phyloP scores from a whole-genome alignment of 2,797 vertebrate species.

The Remorina albescens region DNA sequence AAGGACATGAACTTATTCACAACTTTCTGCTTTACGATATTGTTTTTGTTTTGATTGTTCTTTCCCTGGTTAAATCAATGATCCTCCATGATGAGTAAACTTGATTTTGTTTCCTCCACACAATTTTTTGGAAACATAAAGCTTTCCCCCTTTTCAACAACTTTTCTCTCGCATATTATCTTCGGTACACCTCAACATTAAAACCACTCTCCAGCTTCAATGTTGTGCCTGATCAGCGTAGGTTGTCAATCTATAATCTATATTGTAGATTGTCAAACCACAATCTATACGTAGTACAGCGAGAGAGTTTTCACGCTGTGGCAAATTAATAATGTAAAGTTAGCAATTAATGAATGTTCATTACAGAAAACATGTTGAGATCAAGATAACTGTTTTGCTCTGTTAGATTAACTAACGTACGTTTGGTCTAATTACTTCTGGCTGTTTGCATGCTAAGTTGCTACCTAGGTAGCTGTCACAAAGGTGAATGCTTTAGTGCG shows the following conservation, averaged over 20 bases:
- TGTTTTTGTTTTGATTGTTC: not conserved
- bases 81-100: not conserved
- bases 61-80: not conserved
- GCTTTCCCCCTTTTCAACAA: not conserved
- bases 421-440: not conserved
- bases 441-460: not conserved
- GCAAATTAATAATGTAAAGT: not conserved
- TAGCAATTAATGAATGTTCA: not conserved
- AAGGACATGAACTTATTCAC: conserved; percentile 24
- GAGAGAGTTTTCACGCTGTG: not conserved
- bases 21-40: not conserved
- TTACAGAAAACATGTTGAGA: not conserved
- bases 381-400: not conserved
- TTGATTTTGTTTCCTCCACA: not conserved
- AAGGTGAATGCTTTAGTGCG: not conserved
- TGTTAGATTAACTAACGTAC: not conserved
- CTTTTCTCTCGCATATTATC: not conserved
- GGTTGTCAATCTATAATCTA: too few relatives aligned
- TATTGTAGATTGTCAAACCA: too few relatives aligned
- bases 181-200: not conserved
- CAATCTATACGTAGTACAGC: not conserved
- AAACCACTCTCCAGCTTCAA: too few relatives aligned
- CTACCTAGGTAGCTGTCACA: not conserved
- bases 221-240: too few relatives aligned
- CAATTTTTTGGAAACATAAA: not conserved